Evolutionary conservation across 2,113 vertebrate genomes (phyloP), one percentile per base, ranked within the genome.

Genomic region (Phyllostomus discolor): DNA sequence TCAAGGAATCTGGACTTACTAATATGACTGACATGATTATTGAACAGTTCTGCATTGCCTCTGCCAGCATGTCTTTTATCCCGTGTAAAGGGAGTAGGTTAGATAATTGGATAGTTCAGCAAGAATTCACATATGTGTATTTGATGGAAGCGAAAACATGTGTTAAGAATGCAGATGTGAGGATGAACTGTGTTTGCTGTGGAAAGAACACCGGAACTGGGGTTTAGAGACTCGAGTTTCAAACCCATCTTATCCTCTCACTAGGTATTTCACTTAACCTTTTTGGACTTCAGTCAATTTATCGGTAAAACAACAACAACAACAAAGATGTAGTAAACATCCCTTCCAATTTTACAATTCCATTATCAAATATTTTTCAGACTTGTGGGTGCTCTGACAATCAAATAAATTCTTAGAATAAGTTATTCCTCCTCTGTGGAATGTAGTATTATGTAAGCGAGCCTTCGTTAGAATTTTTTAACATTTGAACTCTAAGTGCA

Each of bases 61-160:
- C 67, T 94, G 97, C 88, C 92, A 96, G 85, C 48, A 78, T 24
- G 82, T 72, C 95, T 96, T 96, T 96, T 94, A 96, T 93, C 59
- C 78, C 24, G 10, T 85, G 82, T 57, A 93, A 90, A 91, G 69
- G 38, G 54, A 93, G 83, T 64, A 91, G 89, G 92, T 97, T 93
- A 90, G 94, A 96, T 96, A 96, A 97, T 97, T 96, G 93, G 38
- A 69, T 88, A 76, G 62, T 96, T 96, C 88, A 91, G 66, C 59
- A 96, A 88, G 93, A 83, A 96, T 66, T 94, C 78, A 93, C 57
- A 82, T 87, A 92, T 82, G 35, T 94, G 52, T 95, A 85, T 92
- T 95, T 91, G 93, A 96, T 80, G 64, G 86, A 92, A 70, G 93
- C 48, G 80, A 95, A 97, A 94, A 94, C 82, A 94, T 82, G 62